phyloP scores from a whole-genome alignment of 1,140 invertebrate species.

The Pissodes strobi region DNA sequence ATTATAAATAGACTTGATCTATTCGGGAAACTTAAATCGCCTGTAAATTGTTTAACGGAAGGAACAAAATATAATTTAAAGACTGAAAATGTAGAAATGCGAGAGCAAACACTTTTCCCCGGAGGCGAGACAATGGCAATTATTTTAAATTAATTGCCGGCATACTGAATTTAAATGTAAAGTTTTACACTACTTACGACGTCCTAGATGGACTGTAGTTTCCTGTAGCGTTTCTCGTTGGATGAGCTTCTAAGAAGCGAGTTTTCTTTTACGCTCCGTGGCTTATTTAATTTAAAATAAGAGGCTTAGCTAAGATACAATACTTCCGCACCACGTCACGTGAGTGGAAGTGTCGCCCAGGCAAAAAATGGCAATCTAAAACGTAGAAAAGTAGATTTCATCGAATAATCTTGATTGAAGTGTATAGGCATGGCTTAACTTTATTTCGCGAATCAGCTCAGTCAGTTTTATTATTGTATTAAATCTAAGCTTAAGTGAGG shows the following conservation, averaged over 20 bases:
- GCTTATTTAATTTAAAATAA: neutral
- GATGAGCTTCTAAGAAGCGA: neutral
- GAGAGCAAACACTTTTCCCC: constrained; percentile 4
- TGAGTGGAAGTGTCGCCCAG: no score
- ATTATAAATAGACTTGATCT: no score
- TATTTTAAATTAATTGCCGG: constrained; percentile 10
- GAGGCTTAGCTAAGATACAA: no score
- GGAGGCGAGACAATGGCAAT: constrained; percentile 1
- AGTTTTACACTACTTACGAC: neutral
- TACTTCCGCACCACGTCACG: no score
- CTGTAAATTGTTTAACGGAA: constrained; percentile 4
- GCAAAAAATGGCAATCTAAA: no score
- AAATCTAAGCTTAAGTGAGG: no score
- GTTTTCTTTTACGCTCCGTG: neutral
- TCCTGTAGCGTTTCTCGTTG: neutral
- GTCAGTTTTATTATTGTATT: no score
- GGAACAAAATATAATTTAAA: constrained; percentile 6
- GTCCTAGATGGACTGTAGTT: constrained; percentile 1
- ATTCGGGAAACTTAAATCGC: constrained; percentile 3
- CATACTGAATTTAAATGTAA: constrained; percentile 7
- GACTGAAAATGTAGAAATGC: constrained; percentile 1
- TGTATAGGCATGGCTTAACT: no score
- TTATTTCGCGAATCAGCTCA: no score
- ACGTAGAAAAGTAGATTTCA: no score
- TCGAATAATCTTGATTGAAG: no score